phyloP scores from a whole-genome alignment of 2,888 invertebrate species.

The Creontiades dilutus region DNA sequence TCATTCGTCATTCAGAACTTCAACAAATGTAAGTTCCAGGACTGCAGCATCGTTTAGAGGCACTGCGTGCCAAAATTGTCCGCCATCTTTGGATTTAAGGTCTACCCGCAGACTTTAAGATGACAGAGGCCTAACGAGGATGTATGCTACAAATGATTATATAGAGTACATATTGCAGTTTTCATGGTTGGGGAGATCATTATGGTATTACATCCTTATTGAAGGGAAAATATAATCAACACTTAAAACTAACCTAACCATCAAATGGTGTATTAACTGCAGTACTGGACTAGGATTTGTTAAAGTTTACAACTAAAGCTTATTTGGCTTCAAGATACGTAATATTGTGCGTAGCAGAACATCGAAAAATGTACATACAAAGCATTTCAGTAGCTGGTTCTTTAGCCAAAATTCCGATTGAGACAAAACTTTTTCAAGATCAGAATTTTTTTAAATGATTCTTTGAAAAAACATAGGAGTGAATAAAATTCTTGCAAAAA shows the following conservation, averaged over 20 bases:
- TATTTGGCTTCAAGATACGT: slow-evolving; percentile 8
- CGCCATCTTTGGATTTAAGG: neutral
- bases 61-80: neutral
- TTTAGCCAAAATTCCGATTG: neutral
- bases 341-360: slow-evolving; percentile 3
- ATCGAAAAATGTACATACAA: neutral
- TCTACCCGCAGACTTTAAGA: no score
- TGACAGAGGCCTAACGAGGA: no score
- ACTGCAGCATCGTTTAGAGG: neutral
- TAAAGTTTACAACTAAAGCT: neutral
- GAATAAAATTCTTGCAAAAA: neutral
- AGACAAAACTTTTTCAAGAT: slow-evolving; percentile 3
- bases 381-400: slow-evolving; percentile 30
- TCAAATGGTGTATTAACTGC: neutral
- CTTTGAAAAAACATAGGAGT: neutral
- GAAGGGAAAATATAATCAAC: neutral
- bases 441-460: slow-evolving; percentile 1
- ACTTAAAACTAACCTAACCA: slow-evolving; percentile 25
- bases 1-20: neutral
- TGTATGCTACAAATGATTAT: no score
- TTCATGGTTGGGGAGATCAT: no score
- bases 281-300: slow-evolving; percentile 16
- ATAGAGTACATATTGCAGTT: no score
- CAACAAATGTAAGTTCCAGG: slow-evolving; percentile 10
- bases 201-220: neutral